phyloP scores from a whole-genome alignment of 2,797 vertebrate species.

The Heterohyrax brucei region DNA sequence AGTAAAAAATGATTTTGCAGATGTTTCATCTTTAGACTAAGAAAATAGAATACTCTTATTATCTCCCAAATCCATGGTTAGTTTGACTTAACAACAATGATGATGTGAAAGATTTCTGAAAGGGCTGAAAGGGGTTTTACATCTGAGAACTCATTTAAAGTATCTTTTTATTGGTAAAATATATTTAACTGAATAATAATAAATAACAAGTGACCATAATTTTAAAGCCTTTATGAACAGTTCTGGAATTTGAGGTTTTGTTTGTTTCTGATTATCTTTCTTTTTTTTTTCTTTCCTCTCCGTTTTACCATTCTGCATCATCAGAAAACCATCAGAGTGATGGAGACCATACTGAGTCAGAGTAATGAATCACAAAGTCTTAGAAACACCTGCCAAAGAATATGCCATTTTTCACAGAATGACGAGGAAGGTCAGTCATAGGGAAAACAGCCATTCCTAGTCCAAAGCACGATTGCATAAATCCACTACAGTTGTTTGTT shows the following conservation, averaged over 20 bases:
- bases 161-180: slow-evolving; percentile 48
- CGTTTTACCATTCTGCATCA: slow-evolving; percentile 27
- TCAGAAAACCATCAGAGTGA: slow-evolving; percentile 49
- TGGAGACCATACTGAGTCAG: slow-evolving; percentile 56
- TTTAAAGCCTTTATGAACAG: background rate
- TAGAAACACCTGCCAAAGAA: slow-evolving; percentile 62
- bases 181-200: slow-evolving; percentile 30
- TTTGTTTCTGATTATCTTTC: background rate
- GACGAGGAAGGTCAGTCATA: background rate
- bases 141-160: background rate
- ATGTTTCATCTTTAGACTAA: slow-evolving; percentile 73
- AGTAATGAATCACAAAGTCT: slow-evolving; percentile 17
- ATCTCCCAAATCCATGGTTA: slow-evolving; percentile 53
- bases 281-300: background rate
- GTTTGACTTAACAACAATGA: slow-evolving; percentile 66
- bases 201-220: slow-evolving; percentile 13
- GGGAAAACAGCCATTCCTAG: slow-evolving; percentile 64
- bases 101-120: slow-evolving; percentile 24
- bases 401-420: slow-evolving; percentile 45
- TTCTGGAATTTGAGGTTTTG: background rate
- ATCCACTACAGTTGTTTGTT: slow-evolving; percentile 73
- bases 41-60: background rate
- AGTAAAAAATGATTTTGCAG: slow-evolving; percentile 62
- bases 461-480: slow-evolving; percentile 70
- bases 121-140: slow-evolving; percentile 41